Base-by-base conservation (phyloP, 2,797 vertebrate species). In the Hoplostethus atlanticus region DNA sequence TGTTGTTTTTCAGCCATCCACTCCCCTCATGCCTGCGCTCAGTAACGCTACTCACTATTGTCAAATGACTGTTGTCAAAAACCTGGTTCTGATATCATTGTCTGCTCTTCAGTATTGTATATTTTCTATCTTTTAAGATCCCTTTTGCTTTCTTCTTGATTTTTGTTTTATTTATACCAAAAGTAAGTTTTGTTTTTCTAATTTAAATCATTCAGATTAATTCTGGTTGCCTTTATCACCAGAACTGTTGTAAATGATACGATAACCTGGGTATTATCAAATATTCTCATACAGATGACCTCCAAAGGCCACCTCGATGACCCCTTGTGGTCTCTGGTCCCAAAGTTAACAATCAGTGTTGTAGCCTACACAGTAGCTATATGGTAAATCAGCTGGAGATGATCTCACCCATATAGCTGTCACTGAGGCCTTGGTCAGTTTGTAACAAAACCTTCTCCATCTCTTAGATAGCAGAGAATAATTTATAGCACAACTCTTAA, bases 1-100 rank as follows among this genome's bases (percentile, higher is more conserved):
- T 79, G 8, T 68, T 73, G 77, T 73, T 57, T 9, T 79, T 60
- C 47, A 69, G 21, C 63, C 56, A 71, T 67, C 15, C 64, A 53
- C 48, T 61, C 53, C 55, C 64, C 42, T 10, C 7, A 36, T 64
- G 46, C 36, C 36, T 40, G 34, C n/a, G 10, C n/a, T 31, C 46
- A 44, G 21, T 52, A 15, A 12, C 57, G 25, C 60, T 31, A 5
- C 5, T 68, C 38, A 31, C 28, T 63, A 21, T 50, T 70, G 36
- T 1, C 21, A 17, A 21, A 30, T 60, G n/a, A 11, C 52, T 31
- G 52, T 54, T 54, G 21, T 28, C 25, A 15, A 47, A 4, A 0
- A 3, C 2, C 44, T 16, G 44, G 44, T 47, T 47, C 6, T 47
- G 1, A 15, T 36, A 6, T 51, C 13, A 36, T 59, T 59, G 15